A percentile compares a stretch with the other conserved stretches of the same genome.
Conservation (phyloP, 2,888 invertebrate species). For the Drosophila neonasuta region DNA sequence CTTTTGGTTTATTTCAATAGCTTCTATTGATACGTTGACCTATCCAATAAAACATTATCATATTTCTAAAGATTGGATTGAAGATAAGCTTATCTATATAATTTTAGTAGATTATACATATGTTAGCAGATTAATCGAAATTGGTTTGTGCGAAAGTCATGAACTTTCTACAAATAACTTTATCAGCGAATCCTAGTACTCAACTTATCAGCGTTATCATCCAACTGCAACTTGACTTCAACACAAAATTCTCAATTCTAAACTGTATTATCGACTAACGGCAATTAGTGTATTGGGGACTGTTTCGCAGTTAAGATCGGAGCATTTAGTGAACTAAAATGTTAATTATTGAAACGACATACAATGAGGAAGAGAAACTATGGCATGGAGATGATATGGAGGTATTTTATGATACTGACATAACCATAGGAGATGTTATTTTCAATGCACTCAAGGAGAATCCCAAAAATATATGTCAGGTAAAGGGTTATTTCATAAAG, state of each 20-base stretch:
- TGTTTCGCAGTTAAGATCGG: not conserved
- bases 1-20: not conserved
- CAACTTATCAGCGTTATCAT: not conserved
- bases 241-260: conserved; percentile 1
- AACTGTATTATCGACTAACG: not conserved
- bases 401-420: not conserved
- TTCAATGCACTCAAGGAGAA: conserved; percentile 33
- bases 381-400: conserved; percentile 29
- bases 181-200: not conserved
- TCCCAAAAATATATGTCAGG: conserved; percentile 36
- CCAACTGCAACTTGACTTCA: not conserved
- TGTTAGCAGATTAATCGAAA: not conserved
- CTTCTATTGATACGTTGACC: not conserved
- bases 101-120: not conserved
- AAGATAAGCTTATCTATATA: not conserved
- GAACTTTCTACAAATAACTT: not conserved
- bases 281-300: conserved; percentile 17
- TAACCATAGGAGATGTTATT: conserved; percentile 40
- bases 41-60: not conserved
- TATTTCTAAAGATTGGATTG: not conserved
- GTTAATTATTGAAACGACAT: conserved; percentile 35
- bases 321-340: conserved; percentile 5
- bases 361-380: conserved; percentile 15
- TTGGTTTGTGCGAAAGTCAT: not conserved
- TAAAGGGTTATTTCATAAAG: not conserved